These are phyloP conservation scores for Muntiacus reevesi DNA, from an alignment of 2,113 vertebrate genomes.

Conservation along the genomic window DNA sequence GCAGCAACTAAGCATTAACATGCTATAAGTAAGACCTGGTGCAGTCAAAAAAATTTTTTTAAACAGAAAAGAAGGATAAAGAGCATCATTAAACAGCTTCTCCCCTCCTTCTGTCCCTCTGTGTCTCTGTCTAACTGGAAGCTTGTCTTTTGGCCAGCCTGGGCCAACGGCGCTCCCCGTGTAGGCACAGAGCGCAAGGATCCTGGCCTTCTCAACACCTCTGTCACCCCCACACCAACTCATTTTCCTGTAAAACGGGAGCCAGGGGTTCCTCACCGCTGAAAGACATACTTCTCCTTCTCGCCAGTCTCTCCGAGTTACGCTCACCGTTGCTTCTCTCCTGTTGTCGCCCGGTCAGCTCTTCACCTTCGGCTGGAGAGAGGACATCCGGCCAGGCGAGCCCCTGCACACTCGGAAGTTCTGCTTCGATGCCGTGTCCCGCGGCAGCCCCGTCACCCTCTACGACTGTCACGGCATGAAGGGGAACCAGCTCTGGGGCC, in stretches of 20 bases:
- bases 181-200: not conserved
- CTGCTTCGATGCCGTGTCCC: constrained; percentile 88
- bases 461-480: constrained; percentile 94
- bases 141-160: not conserved
- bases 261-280: accelerated
- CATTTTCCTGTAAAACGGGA: not conserved
- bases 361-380: constrained; percentile 94
- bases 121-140: not conserved
- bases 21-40: not conserved
- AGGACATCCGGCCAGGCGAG: constrained; percentile 90
- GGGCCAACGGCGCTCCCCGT: no score
- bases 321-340: not conserved
- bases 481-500: constrained; percentile 92
- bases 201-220: not conserved
- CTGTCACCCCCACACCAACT: accelerated
- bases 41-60: not conserved
- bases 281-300: not conserved
- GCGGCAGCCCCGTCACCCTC: constrained; percentile 87
- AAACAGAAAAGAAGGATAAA: not conserved
- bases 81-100: not conserved
- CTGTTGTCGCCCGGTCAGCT: constrained; percentile 78
- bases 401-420: constrained; percentile 91
- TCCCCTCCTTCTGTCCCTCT: not conserved
- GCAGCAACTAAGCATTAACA: not conserved
- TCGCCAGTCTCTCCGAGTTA: not conserved